Evolutionary conservation across 1,140 invertebrate species (phyloP).

Genomic region (Saccostrea glomerata): DNA sequence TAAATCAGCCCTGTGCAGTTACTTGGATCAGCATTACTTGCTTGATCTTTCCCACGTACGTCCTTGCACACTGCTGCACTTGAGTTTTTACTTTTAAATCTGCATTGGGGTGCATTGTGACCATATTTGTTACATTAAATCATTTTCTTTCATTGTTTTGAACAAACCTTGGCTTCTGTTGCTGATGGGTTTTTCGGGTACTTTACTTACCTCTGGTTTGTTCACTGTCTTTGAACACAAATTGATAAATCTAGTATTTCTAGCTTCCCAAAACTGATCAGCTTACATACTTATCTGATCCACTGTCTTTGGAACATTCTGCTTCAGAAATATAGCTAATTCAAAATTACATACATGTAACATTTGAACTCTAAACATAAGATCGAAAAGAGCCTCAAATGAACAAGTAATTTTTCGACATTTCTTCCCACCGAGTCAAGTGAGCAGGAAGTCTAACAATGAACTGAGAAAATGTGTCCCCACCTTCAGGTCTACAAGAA

Average conservation of each 20-base stretch:
- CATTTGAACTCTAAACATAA: not conserved
- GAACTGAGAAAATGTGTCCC: slow-evolving; percentile 58
- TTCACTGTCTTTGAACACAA: too few species aligned
- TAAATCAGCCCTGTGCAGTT: too few species aligned
- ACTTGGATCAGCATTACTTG: too few species aligned
- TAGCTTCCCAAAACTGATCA: not conserved
- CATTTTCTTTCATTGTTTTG: not conserved
- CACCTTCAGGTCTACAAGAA: slow-evolving; percentile 46
- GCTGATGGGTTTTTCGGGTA: too few species aligned
- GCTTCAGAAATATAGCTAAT: not conserved
- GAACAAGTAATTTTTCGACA: slow-evolving; percentile 31
- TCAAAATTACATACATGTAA: slow-evolving; percentile 21
- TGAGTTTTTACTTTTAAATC: too few species aligned
- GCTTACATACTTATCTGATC: not conserved
- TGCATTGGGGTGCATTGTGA: not conserved
- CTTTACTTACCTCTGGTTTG: too few species aligned
- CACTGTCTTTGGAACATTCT: not conserved
- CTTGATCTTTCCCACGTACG: too few species aligned
- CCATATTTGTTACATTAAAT: not conserved
- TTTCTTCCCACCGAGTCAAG: slow-evolving; percentile 37
- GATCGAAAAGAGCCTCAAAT: not conserved
- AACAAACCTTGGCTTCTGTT: not conserved
- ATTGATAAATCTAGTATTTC: not conserved
- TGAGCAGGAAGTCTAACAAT: slow-evolving; percentile 34
- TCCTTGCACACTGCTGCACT: too few species aligned